phyloP scores from a whole-genome alignment of 2,888 invertebrate genomes.

The Euspilapteryx auroguttella region DNA sequence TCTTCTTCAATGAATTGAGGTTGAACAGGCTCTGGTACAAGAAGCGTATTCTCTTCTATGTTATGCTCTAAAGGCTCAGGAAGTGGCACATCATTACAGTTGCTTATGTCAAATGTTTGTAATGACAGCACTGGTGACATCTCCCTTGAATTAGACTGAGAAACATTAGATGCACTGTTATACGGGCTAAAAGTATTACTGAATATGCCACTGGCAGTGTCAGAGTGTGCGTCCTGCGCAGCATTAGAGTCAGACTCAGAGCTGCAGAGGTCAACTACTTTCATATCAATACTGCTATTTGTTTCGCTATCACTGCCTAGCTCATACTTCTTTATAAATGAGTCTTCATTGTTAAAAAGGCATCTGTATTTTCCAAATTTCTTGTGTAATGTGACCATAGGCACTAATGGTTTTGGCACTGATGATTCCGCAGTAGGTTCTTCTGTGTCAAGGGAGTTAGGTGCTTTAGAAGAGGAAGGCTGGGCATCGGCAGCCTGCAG shows the following conservation, averaged over 20 bases:
- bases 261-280: conserved; percentile 38
- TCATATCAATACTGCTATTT: conserved; percentile 44
- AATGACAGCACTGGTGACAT: conserved; percentile 16
- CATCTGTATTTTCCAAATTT: conserved; percentile 62
- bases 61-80: conserved; percentile 7
- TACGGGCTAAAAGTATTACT: conserved; percentile 22
- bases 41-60: neutral
- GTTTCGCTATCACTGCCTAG: conserved; percentile 54
- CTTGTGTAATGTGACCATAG: conserved; percentile 45
- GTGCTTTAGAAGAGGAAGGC: conserved; percentile 12
- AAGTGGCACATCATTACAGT: conserved; percentile 4
- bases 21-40: neutral
- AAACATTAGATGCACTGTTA: conserved; percentile 15
- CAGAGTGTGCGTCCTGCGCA: conserved; percentile 32
- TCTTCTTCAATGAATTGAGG: no score
- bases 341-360: conserved; percentile 40
- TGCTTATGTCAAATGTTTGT: neutral
- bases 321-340: conserved; percentile 33
- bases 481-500: neutral
- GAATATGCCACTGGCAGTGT: conserved; percentile 27
- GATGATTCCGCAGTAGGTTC: no score
- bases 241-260: conserved; percentile 55
- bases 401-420: conserved; percentile 22
- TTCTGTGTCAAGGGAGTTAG: no score
- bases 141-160: conserved; percentile 20